phyloP scores from a whole-genome alignment of 35 echinoderm and acorn worm species.

The Anneissia japonica region DNA sequence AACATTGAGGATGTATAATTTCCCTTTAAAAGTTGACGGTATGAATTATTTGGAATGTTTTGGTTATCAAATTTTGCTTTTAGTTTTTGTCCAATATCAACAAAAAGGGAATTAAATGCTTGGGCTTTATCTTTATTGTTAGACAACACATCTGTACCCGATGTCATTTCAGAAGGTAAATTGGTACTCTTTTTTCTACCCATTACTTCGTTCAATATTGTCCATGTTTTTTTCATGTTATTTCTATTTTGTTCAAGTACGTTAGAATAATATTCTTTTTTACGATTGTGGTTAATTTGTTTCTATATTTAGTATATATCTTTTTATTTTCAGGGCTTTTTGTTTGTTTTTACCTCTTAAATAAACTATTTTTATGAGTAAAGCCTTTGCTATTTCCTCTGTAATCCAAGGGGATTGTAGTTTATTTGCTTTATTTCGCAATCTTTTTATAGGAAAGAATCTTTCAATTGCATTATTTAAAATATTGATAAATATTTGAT shows the following conservation, averaged over 20 bases:
- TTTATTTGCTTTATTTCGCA: not conserved
- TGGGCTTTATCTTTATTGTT: not conserved
- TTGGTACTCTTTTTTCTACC: not conserved
- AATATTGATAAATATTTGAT: not conserved
- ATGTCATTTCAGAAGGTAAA: no score
- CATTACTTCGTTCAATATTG: not conserved
- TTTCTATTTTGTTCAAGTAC: not conserved
- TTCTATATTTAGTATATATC: constrained; percentile 14
- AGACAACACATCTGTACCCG: not conserved
- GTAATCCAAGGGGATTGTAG: constrained; percentile 5
- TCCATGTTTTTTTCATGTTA: constrained; percentile 8
- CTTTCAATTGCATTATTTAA: not conserved
- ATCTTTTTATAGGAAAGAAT: not conserved
- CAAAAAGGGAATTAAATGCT: not conserved
- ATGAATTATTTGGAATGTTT: not conserved
- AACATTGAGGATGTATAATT: not conserved
- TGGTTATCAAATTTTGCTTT: not conserved
- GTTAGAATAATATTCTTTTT: constrained; percentile 16
- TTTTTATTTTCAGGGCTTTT: no score
- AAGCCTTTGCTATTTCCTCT: not conserved
- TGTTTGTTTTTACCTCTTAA: not conserved
- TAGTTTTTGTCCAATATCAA: not conserved
- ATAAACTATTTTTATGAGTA: not conserved
- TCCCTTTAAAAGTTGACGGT: not conserved
- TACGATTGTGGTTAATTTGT: not conserved